Evolutionary conservation across 2,113 vertebrate species (phyloP).

Genomic region (Peucedramus taeniatus): DNA sequence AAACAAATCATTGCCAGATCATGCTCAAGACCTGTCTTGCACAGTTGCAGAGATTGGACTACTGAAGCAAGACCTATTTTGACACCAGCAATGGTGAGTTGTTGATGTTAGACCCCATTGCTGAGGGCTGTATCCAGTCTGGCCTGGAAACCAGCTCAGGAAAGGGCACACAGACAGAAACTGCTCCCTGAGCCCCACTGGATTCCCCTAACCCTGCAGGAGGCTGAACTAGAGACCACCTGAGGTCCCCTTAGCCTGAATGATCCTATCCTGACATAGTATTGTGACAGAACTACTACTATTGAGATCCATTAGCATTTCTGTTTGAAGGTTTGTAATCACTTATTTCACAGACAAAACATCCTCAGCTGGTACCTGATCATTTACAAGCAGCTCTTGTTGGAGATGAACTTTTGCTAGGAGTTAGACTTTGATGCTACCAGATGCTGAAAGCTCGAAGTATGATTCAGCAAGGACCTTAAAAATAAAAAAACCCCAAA

Average conservation of each 20-base stretch:
- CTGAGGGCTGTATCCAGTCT: not conserved
- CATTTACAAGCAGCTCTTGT: not conserved
- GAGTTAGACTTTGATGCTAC: not conserved
- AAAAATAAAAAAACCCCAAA: not conserved
- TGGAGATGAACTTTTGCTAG: not conserved
- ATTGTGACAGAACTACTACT: not conserved
- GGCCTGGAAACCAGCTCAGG: not conserved
- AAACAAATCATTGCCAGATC: constrained; percentile 62
- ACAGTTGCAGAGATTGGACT: constrained; percentile 51
- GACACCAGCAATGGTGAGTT: not conserved
- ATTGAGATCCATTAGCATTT: not conserved
- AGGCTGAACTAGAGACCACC: not conserved
- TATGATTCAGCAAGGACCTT: not conserved
- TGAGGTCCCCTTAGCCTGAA: not conserved
- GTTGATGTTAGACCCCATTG: not conserved
- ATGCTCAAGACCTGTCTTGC: constrained; percentile 60
- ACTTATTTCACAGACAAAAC: not conserved
- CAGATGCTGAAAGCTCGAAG: not conserved
- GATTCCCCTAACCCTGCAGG: not conserved
- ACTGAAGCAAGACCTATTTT: constrained; percentile 34
- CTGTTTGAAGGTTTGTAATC: not conserved
- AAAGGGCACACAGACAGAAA: not conserved
- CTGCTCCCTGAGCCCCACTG: not conserved
- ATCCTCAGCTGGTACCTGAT: not conserved
- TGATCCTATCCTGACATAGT: not conserved